Base-by-base conservation (phyloP, 2,888 invertebrate genomes). In the Proisotoma minuta region DNA sequence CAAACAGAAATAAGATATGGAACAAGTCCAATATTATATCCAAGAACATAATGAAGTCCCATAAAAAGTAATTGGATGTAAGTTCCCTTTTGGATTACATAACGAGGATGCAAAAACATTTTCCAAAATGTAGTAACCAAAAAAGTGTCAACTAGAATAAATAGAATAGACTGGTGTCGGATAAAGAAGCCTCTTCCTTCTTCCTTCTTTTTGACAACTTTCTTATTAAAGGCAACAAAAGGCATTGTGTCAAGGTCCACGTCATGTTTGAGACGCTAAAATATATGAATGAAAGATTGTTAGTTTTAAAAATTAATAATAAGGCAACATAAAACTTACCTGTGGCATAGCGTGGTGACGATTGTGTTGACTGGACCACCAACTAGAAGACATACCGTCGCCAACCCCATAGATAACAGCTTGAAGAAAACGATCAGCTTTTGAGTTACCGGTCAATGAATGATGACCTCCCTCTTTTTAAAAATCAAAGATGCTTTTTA, bases 311-410 rank as follows among this genome's bases (percentile, higher is more conserved):
- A 58, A 49, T 49, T 49, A 24, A 3, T 10, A 56, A 8, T 39
- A 40, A 4, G 18, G 20, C 56, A 15, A 22, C 23, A 15, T 24
- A 24, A n/a, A n/a, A 8, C n/a, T 18, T 24, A 34, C 34, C 34
- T 34, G 34, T 8, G 34, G 72, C 73, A 73, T 73, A 5, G 73
- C 73, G 59, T 73, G 73, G 51, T 73, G 73, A 24, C 69, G 60
- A 40, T 51, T 59, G 18, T 64, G 64, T 18, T 39, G 48, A 12
- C 51, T 29, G 24, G 39, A 40, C 64, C 64, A 64, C 57, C 64
- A 59, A 1, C 61, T 60, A 1, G 68, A 63, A 1, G 69, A 66
- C 71, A 72, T 70, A 23, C 73, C 72, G 48, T 67, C 66, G 10
- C 72, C 72, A 43, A 66, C 27, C 66, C 69, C 72, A 23, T 69